Base-by-base conservation (phyloP, 2,888 invertebrate species). In the Drosophila setosimentum region DNA sequence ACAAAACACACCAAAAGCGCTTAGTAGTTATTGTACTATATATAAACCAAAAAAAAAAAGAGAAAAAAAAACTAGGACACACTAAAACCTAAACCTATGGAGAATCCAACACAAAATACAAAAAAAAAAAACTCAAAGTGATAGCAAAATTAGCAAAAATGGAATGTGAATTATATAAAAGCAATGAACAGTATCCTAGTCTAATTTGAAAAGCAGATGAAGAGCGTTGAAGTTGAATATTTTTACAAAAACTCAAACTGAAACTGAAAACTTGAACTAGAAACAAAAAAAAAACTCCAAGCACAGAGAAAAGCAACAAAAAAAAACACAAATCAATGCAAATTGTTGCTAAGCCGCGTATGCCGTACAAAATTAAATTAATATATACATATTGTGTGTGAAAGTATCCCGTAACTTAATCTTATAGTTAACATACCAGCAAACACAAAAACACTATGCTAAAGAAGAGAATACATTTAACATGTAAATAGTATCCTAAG, bases 151-250 rank as follows among this genome's bases (percentile, higher is more conserved):
- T 83, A 88, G 90, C 82, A 73, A 89, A 81, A 81, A 90, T 83
- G 89, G 90, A 86, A 92, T 91, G 92, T 92, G 92, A 92, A 92
- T 91, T 89, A 91, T 89, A 80, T 82, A 87, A 91, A 92, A 92
- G 91, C 92, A 91, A 91, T 91, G 91, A 92, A 91, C 91, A 91
- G 86, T 91, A 91, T 89, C 89, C 91, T 91, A 92, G 89, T 88
- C 86, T 90, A 86, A 80, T 76, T 76, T 67, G 82, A 73, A 64
- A 58, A 68, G 76, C 74, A 70, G 76, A 68, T 53, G 73, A 68
- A 45, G 33, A 63, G 62, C 66, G 66, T 79, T 72, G 83, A 86
- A 80, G 78, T 87, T 80, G 79, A 76, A 79, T 91, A 91, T 89
- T 87, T 87, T 85, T 80, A 82, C 82, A 78, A 80, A 27, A 72